A percentile compares a stretch with the other conserved stretches of the same genome.
These are phyloP conservation scores for Leiothrix lutea DNA, from an alignment of 2,113 vertebrate genomes.

Conservation along the genomic window DNA sequence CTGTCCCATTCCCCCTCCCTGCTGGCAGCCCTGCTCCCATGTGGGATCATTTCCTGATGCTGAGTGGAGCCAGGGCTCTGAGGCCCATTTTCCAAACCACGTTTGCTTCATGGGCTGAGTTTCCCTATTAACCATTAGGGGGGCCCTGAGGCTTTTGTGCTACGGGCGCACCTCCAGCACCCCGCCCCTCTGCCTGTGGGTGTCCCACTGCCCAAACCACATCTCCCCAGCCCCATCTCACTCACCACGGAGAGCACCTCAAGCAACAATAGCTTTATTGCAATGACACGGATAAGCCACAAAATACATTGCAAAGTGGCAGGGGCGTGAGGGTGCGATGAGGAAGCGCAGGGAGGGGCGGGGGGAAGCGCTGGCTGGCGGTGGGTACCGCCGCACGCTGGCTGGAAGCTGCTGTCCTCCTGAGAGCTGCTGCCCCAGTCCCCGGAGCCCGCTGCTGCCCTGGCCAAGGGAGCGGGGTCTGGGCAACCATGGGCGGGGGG, in stretches of 20 bases:
- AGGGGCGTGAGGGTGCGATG: background rate
- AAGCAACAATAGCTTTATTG: conserved; percentile 47
- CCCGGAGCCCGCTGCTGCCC: rapidly evolving
- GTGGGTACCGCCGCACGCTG: background rate
- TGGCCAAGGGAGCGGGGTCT: background rate
- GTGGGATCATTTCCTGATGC: conserved; percentile 2
- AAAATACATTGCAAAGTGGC: background rate
- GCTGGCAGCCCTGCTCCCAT: background rate
- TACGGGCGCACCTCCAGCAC: background rate
- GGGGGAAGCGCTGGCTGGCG: background rate
- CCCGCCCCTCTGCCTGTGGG: too few species aligned
- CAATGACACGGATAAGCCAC: conserved; percentile 6
- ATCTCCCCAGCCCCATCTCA: too few species aligned
- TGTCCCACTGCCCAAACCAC: background rate
- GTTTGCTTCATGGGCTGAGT: background rate
- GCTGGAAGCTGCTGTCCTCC: background rate
- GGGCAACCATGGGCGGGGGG: background rate
- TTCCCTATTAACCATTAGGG: background rate
- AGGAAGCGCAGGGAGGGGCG: background rate
- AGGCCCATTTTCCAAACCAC: conserved; percentile 29
- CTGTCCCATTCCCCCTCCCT: background rate
- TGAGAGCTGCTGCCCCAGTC: background rate
- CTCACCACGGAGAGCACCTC: background rate
- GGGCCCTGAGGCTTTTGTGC: background rate
- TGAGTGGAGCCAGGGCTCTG: conserved; percentile 9